Conservation (phyloP, 2,797 vertebrate species). For the Parotocinclus haroldoi region DNA sequence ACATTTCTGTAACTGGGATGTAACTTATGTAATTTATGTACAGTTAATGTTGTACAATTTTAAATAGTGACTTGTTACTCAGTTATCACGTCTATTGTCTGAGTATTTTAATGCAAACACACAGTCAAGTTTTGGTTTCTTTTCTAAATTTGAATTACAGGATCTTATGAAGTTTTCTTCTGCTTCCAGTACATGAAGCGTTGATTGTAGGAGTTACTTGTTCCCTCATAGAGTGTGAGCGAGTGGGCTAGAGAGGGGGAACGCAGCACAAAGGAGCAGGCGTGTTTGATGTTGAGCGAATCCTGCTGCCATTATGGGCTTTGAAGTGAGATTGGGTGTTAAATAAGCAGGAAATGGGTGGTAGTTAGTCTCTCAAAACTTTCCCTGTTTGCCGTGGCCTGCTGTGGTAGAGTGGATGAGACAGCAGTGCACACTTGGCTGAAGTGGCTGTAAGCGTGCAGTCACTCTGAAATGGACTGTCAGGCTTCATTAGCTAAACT, state of each 20-base stretch:
- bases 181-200: too few species aligned
- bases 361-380: constrained; percentile 72
- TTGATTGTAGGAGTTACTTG: too few species aligned
- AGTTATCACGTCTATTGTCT: too few species aligned
- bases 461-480: constrained; percentile 72
- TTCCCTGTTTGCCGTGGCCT: constrained; percentile 55
- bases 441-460: constrained; percentile 68
- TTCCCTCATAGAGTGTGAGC: constrained; percentile 20
- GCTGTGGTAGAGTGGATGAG: constrained; percentile 54
- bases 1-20: too few species aligned
- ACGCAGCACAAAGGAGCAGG: constrained; percentile 23
- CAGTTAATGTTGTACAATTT: too few species aligned
- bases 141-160: too few species aligned
- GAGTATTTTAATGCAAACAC: too few species aligned
- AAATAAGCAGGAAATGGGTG: constrained; percentile 73
- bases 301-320: constrained; percentile 53
- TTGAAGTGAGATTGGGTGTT: constrained; percentile 68
- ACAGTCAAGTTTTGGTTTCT: too few species aligned
- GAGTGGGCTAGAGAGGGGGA: constrained; percentile 23
- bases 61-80: too few species aligned
- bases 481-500: constrained; percentile 75
- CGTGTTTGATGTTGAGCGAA: constrained; percentile 52
- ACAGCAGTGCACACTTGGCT: constrained; percentile 58
- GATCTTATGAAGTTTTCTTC: too few species aligned
- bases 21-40: too few species aligned